Conservation (phyloP, 2,888 invertebrate genomes). For the Platynereis dumerilii region DNA sequence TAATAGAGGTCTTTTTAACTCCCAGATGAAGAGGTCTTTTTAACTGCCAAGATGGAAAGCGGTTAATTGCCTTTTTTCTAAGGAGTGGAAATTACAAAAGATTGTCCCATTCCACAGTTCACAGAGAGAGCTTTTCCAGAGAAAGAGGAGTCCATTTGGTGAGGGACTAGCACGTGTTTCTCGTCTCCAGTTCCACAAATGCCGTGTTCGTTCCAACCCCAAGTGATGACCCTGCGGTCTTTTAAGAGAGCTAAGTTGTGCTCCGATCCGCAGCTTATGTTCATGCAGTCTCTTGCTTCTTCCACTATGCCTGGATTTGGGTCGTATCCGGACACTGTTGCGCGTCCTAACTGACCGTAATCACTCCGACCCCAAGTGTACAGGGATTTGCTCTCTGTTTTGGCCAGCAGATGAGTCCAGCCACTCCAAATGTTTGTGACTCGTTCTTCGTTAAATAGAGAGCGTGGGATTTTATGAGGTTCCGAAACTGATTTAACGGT, state of each 20-base stretch:
- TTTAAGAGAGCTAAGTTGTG: slow-evolving; percentile 35
- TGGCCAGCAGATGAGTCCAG: background rate
- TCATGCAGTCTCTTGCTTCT: background rate
- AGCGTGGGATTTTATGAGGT: background rate
- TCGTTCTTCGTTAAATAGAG: no score
- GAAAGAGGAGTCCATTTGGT: slow-evolving; percentile 32
- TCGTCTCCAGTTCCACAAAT: slow-evolving; percentile 56
- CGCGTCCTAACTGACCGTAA: background rate
- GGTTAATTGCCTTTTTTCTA: no score
- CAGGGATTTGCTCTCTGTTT: background rate
- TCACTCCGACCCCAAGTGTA: slow-evolving; percentile 5
- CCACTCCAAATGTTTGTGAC: background rate
- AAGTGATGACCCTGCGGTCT: slow-evolving; percentile 39
- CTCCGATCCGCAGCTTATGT: background rate
- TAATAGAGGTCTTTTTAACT: no score
- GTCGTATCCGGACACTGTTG: background rate
- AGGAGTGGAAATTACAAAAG: slow-evolving; percentile 36
- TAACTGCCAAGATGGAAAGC: no score
- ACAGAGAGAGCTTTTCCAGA: slow-evolving; percentile 34
- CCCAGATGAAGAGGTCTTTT: no score
- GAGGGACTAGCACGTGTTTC: slow-evolving; percentile 42
- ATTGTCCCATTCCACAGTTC: slow-evolving; percentile 52
- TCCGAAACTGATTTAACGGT: background rate
- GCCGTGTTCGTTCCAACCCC: slow-evolving; percentile 62
- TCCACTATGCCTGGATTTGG: background rate